These are phyloP conservation scores for Lottia gigantea DNA, from an alignment of 2,888 invertebrate species.

Conservation along the genomic window DNA sequence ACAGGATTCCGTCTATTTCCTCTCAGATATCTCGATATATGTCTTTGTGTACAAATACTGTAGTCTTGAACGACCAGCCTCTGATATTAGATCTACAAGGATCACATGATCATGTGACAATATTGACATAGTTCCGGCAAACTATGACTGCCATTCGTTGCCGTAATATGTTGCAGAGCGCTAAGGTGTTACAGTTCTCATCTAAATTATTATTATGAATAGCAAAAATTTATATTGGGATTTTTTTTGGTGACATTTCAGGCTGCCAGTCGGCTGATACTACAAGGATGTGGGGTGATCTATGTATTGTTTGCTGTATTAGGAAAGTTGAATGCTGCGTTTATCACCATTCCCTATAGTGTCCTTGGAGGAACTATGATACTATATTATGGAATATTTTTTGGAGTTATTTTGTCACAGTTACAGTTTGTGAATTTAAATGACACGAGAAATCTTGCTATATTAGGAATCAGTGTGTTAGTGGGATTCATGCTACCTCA, in stretches of 20 bases:
- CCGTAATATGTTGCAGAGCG: too few relatives aligned
- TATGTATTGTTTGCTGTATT: constrained; percentile 64
- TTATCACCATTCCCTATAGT: constrained; percentile 69
- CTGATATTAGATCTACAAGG: too few relatives aligned
- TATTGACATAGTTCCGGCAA: too few relatives aligned
- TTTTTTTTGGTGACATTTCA: too few relatives aligned
- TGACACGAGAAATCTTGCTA: constrained; percentile 81
- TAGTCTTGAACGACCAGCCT: too few relatives aligned
- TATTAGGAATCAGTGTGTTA: constrained; percentile 85
- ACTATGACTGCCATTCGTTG: too few relatives aligned
- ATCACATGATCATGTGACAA: too few relatives aligned
- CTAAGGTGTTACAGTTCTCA: not conserved
- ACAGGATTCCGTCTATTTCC: too few relatives aligned
- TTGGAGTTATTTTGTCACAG: constrained; percentile 50
- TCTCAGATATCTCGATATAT: too few relatives aligned
- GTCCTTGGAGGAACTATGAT: constrained; percentile 64
- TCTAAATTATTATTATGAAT: too few relatives aligned
- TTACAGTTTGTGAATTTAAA: constrained; percentile 74
- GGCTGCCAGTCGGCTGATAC: constrained; percentile 68
- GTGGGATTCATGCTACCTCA: constrained; percentile 76
- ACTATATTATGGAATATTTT: constrained; percentile 46
- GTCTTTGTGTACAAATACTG: too few relatives aligned
- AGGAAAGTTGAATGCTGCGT: constrained; percentile 68
- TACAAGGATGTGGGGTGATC: constrained; percentile 65
- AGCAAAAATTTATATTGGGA: too few relatives aligned